Evolutionary conservation across 2,797 vertebrate genomes (phyloP).

Genomic region (Meriones psammophilus): DNA sequence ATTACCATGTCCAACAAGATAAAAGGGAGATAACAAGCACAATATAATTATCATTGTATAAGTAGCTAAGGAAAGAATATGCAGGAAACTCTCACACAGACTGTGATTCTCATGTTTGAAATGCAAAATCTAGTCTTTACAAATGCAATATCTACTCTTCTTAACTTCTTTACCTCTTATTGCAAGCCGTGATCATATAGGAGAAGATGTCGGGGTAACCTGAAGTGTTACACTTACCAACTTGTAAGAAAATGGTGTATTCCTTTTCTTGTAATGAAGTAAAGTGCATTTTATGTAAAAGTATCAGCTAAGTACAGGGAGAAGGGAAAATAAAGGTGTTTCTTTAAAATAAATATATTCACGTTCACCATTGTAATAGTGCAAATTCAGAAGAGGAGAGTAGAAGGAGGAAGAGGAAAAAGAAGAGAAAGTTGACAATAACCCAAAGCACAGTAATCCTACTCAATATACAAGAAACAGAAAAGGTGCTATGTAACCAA

Average conservation of each 20-base stretch:
- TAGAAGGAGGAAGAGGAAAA: neutral
- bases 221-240: conserved; percentile 46
- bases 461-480: neutral
- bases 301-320: neutral
- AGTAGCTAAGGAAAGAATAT: neutral
- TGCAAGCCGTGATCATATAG: neutral
- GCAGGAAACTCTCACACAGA: neutral
- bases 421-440: neutral
- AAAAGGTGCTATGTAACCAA: neutral
- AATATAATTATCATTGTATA: neutral
- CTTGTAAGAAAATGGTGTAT: conserved; percentile 39
- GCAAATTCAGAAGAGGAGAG: neutral
- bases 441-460: neutral
- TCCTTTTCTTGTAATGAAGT: conserved; percentile 24
- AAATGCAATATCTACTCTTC: neutral
- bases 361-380: neutral
- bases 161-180: neutral
- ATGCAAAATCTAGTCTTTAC: neutral
- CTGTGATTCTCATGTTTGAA: neutral
- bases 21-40: neutral
- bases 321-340: conserved; percentile 5
- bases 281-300: conserved; percentile 38
- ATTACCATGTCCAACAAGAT: neutral
- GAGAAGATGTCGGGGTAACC: neutral
- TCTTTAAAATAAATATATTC: neutral